Evolutionary conservation across 1,140 invertebrate genomes (phyloP).

Genomic region (Musca vetustissima): DNA sequence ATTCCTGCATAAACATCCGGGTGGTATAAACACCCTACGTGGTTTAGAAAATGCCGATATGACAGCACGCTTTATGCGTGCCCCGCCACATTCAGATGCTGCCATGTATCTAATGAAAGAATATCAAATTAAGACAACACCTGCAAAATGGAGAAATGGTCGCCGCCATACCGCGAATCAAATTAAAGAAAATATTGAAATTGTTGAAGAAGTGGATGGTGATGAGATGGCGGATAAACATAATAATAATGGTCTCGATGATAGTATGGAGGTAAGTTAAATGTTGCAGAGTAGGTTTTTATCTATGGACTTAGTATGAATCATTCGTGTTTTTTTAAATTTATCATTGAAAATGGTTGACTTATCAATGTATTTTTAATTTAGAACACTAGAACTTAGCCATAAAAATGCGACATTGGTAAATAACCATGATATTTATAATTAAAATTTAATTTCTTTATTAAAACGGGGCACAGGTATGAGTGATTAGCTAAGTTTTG

Average conservation of each 20-base stretch:
- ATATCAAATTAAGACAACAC: constrained; percentile 51
- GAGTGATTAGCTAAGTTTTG: no score
- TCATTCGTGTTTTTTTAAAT: no score
- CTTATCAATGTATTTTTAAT: no score
- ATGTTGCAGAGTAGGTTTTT: neutral
- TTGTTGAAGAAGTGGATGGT: neutral
- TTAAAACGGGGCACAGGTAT: no score
- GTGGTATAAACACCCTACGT: constrained; percentile 60
- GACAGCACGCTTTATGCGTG: constrained; percentile 56
- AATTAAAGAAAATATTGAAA: constrained; percentile 3
- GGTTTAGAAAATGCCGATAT: constrained; percentile 58
- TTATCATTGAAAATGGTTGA: no score
- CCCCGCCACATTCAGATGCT: constrained; percentile 62
- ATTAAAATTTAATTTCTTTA: no score
- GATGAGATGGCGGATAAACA: constrained; percentile 34
- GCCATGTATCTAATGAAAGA: constrained; percentile 65
- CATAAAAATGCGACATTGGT: no score
- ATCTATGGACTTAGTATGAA: no score
- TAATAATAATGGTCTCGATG: constrained; percentile 48
- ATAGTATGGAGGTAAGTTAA: constrained; percentile 54
- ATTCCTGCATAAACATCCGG: constrained; percentile 65
- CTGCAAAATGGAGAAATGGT: constrained; percentile 23
- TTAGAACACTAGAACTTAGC: no score
- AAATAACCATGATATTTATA: no score
- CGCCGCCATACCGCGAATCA: neutral